phyloP scores from a whole-genome alignment of 2,113 vertebrate genomes.

The Callipepla californica region DNA sequence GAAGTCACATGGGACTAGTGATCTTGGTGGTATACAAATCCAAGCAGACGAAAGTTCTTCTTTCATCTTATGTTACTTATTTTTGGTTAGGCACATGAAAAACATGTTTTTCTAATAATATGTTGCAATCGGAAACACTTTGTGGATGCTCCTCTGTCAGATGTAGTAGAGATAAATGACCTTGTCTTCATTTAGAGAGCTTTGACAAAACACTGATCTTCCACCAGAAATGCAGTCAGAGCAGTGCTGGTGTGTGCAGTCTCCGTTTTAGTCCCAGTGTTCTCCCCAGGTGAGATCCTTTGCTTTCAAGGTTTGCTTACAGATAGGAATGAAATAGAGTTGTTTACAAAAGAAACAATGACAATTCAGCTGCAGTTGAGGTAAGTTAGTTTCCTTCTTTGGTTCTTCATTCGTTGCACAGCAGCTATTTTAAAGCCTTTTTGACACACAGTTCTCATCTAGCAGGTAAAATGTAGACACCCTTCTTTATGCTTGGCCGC shows the following conservation, averaged over 20 bases:
- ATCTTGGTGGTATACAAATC: not conserved
- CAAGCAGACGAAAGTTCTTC: not conserved
- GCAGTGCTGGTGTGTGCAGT: not conserved
- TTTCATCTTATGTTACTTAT: not conserved
- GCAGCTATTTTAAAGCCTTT: fast-evolving
- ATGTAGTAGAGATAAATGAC: not conserved
- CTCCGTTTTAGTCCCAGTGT: not conserved
- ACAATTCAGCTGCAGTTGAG: not conserved
- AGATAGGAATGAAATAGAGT: not conserved
- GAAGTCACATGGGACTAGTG: not conserved
- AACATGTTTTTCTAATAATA: not conserved
- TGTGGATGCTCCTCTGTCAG: not conserved
- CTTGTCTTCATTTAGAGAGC: not conserved
- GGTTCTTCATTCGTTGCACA: not conserved
- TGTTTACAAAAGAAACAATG: not conserved
- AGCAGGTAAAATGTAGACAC: not conserved
- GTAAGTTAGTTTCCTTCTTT: not conserved
- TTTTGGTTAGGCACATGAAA: not conserved
- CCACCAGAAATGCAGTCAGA: not conserved
- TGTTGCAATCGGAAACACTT: not conserved
- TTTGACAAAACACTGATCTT: not conserved
- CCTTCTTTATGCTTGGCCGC: not conserved
- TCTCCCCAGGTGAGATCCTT: not conserved
- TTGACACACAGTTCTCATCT: fast-evolving
- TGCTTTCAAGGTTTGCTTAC: not conserved